Evolutionary conservation across 2,113 vertebrate genomes (phyloP), one percentile per base, ranked within the genome.

Genomic region (Myotis yumanensis): DNA sequence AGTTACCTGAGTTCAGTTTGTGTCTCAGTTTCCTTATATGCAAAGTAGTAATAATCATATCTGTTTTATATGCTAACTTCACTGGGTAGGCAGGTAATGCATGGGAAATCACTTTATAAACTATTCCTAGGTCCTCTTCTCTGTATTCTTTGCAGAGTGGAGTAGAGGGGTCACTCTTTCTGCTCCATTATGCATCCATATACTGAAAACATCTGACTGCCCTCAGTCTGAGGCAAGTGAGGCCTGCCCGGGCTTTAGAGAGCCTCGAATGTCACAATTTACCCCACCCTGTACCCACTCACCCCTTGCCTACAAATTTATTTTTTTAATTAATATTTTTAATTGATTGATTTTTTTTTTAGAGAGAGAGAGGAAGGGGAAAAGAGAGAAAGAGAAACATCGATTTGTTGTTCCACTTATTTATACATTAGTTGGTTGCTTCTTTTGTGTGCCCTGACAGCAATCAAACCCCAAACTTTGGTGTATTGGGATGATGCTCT

Each of bases 21-120:
- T 51, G 48, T 35, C n/a, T 94, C 77, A 32, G 57, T 91, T 75
- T 96, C 30, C 71, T 91, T 89, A 54, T 85, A 76, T 80, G 69
- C 86, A 68, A 92, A 93, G 14, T 22, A 73, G 22, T 76, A 66
- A 35, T 84, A 64, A 37, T 75, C 57, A 32, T 43, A 51, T 76
- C 48, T 80, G 43, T 51, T 64, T 71, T 86, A n/a, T 28, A 22
- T 57, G 37, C 57, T 81, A 51, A 91, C 40, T 88, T 96, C 79
- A 35, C 69, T 69, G 48, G 32, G 23, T 79, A 89, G 35, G 46
- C 23, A 73, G 25, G 69, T 51, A 5, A 57, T 17, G 11, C 37
- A 4, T 35, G n/a, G 48, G 48, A 59, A 88, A 59, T 62, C 57
- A 18, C 11, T 51, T 73, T 72, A 51, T 85, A 52, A 89, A 77